These are phyloP conservation scores for Apogon talboti DNA, from an alignment of 2,797 vertebrate species.

Conservation along the genomic window DNA sequence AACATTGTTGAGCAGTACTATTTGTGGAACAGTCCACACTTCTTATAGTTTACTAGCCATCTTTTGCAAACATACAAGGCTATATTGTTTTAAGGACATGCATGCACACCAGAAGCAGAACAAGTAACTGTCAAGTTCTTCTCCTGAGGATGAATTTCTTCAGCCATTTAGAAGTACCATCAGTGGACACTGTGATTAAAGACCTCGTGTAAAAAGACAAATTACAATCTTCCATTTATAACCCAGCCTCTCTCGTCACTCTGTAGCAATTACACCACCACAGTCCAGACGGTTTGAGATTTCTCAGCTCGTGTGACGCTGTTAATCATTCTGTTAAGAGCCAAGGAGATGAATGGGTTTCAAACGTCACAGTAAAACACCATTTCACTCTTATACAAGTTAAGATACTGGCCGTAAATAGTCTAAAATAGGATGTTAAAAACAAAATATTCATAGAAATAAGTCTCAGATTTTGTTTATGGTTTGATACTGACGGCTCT, in stretches of 20 bases:
- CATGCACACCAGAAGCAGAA: no score
- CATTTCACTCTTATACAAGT: no score
- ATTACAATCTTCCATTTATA: conserved; percentile 64
- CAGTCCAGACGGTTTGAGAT: conserved; percentile 17
- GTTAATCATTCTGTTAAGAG: conserved; percentile 62
- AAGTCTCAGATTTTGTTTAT: no score
- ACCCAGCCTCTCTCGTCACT: conserved; percentile 23
- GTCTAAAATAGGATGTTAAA: no score
- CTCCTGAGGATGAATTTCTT: conserved; percentile 35
- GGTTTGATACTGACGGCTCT: no score
- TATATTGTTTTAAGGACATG: no score
- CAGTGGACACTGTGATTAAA: conserved; percentile 53
- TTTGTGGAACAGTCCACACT: no score
- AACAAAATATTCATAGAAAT: no score
- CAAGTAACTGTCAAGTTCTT: conserved; percentile 14
- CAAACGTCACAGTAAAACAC: background rate
- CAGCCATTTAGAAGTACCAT: conserved; percentile 10
- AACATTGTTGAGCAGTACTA: no score
- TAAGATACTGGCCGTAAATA: no score
- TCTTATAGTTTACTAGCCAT: no score
- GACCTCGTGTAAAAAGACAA: conserved; percentile 46
- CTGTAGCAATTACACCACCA: conserved; percentile 13
- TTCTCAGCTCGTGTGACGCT: conserved; percentile 9
- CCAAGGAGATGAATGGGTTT: conserved; percentile 53
- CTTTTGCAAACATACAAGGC: no score